phyloP scores from a whole-genome alignment of 2,113 vertebrate genomes.

The Lycaon pictus region DNA sequence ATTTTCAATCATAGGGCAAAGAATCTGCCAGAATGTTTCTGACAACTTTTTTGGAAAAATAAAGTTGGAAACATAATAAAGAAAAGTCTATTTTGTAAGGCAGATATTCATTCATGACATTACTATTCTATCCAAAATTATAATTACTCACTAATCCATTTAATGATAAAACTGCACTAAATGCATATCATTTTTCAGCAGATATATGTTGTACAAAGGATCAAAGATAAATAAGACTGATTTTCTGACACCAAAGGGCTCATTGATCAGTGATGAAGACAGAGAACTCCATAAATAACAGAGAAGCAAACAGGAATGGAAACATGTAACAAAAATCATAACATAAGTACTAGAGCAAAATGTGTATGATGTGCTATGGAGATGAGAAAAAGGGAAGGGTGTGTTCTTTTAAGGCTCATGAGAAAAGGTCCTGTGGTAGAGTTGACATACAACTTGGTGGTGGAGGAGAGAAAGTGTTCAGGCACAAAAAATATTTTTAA shows the following conservation, averaged over 20 bases:
- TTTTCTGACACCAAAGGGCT: not conserved
- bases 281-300: not conserved
- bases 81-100: conserved; percentile 3
- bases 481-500: not conserved
- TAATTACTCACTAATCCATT: not conserved
- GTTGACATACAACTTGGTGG: not conserved
- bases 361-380: not conserved
- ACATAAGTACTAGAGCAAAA: not conserved
- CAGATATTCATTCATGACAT: not conserved
- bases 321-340: not conserved
- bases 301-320: not conserved
- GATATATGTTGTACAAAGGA: not conserved
- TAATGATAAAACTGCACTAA: not conserved
- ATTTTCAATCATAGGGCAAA: conserved; percentile 52
- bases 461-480: not conserved
- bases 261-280: not conserved
- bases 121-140: not conserved
- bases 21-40: not conserved
- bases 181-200: not conserved
- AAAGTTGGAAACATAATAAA: not conserved
- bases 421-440: not conserved
- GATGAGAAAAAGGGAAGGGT: not conserved
- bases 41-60: conserved; percentile 3
- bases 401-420: not conserved
- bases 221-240: not conserved